phyloP scores from a whole-genome alignment of 2,888 invertebrate genomes.

The Mythimna lalbum region DNA sequence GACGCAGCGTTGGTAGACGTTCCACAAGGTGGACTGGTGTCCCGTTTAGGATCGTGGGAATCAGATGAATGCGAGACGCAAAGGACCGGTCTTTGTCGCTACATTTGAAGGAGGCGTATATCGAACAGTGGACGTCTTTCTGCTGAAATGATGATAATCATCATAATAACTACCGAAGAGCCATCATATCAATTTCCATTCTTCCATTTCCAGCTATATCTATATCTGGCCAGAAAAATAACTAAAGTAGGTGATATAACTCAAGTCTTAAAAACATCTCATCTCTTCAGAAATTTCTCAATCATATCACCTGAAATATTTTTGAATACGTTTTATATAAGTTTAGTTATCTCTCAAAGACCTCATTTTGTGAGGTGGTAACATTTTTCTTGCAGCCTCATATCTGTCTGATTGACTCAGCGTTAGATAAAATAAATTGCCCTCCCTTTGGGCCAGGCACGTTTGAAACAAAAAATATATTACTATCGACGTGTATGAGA shows the following conservation, averaged over 20 bases:
- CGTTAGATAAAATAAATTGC: constrained; percentile 64
- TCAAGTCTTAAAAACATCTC: background rate
- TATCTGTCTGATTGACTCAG: constrained; percentile 60
- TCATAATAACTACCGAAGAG: too few species aligned
- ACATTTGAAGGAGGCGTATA: too few species aligned
- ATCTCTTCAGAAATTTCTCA: constrained; percentile 1
- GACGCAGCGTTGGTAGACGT: too few species aligned
- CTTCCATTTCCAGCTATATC: too few species aligned
- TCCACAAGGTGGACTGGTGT: too few species aligned
- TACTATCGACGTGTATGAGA: constrained; percentile 28
- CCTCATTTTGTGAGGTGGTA: constrained; percentile 43
- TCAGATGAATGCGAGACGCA: too few species aligned
- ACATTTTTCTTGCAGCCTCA: constrained; percentile 59
- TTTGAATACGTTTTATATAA: constrained; percentile 31
- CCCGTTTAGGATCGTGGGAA: too few species aligned
- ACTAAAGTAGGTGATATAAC: background rate
- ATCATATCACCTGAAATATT: constrained; percentile 3
- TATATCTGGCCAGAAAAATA: background rate
- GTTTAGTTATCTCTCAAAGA: constrained; percentile 36
- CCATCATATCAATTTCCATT: too few species aligned
- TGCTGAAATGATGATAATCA: too few species aligned
- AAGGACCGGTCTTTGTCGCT: too few species aligned
- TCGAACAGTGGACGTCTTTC: too few species aligned
- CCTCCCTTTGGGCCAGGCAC: constrained; percentile 34
- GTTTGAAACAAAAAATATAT: constrained; percentile 53